Base-by-base conservation (phyloP, 2,888 invertebrate species). In the Stegana nigrithorax region DNA sequence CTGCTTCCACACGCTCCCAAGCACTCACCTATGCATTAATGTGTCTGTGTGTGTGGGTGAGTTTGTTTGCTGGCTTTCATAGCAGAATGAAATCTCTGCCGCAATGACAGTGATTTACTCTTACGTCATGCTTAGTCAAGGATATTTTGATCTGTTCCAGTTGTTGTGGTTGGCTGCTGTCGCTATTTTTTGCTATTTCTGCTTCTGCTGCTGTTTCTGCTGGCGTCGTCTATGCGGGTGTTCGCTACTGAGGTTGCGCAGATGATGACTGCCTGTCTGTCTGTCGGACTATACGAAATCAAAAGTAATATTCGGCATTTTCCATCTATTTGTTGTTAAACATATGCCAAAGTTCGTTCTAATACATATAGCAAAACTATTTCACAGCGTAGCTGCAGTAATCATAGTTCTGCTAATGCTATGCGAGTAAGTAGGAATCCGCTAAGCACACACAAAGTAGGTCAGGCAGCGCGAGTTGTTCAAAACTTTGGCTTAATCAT, bases 91-190 rank as follows among this genome's bases (percentile, higher is more conserved):
- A 72, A 64, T 74, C 68, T 70, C 51, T 51, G 78, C 78, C 80
- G 53, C 75, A 73, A 64, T 73, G 75, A 75, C 75, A 75, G 80
- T 75, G 75, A 75, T 75, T 75, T 75, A 75, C 75, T 75, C 79
- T 79, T 77, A 55, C 27, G 53, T 55, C 53, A 53, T 53, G 32
- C 32, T 53, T 21, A 53, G 32, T 53, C 53, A 55, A 55, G 53
- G 36, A 55, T 55, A 55, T 32, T 55, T 55, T 55, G 32, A 55
- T 32, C 32, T 32, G 21, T 32, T 21, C 12, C 12, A 47, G 21
- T 21, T 17, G n/a, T 50, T 50, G 50, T 26, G 50, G 50, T 50
- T 23, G n/a, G n/a, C n/a, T n/a, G n/a, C n/a, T n/a, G n/a, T n/a
- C n/a, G n/a, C n/a, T n/a, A n/a, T n/a, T n/a, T n/a, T n/a, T n/a